Conservation (phyloP, 1,140 invertebrate species). For the Zophobas morio region DNA sequence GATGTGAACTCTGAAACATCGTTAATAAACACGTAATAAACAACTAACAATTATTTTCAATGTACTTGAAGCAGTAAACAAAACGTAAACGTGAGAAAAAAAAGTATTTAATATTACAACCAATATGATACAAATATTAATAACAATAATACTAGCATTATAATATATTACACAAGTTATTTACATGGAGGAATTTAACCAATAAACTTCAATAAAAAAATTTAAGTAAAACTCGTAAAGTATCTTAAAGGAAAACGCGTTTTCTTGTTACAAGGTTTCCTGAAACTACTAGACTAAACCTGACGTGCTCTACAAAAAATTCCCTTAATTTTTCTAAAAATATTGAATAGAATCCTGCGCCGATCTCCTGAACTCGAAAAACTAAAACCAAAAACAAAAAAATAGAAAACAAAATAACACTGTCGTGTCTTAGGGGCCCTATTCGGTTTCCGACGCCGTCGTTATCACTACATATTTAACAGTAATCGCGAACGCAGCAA, state of each 20-base stretch:
- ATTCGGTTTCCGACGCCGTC: slow-evolving; percentile 58
- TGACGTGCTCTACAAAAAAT: slow-evolving; percentile 29
- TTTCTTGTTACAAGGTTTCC: not conserved
- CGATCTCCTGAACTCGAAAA: slow-evolving; percentile 18
- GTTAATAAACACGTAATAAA: too few species aligned
- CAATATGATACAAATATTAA: slow-evolving; percentile 42
- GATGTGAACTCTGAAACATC: too few species aligned
- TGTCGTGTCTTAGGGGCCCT: slow-evolving; percentile 16
- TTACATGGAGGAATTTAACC: slow-evolving; percentile 38
- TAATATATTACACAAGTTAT: slow-evolving; percentile 47
- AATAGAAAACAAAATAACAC: slow-evolving; percentile 14
- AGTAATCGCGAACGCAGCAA: slow-evolving; percentile 88
- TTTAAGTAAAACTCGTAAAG: slow-evolving; percentile 38
- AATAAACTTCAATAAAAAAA: not conserved
- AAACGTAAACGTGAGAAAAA: slow-evolving; percentile 18
- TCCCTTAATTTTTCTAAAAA: slow-evolving; percentile 37
- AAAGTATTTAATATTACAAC: slow-evolving; percentile 27
- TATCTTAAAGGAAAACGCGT: slow-evolving; percentile 8
- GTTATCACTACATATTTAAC: slow-evolving; percentile 87
- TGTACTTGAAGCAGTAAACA: not conserved
- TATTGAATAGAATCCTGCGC: slow-evolving; percentile 28
- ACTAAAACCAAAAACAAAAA: slow-evolving; percentile 47
- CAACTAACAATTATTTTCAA: not conserved
- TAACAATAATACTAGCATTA: slow-evolving; percentile 47
- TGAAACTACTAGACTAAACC: slow-evolving; percentile 17